Evolutionary conservation across 1,140 invertebrate species (phyloP).

Genomic region (Lerema accius): DNA sequence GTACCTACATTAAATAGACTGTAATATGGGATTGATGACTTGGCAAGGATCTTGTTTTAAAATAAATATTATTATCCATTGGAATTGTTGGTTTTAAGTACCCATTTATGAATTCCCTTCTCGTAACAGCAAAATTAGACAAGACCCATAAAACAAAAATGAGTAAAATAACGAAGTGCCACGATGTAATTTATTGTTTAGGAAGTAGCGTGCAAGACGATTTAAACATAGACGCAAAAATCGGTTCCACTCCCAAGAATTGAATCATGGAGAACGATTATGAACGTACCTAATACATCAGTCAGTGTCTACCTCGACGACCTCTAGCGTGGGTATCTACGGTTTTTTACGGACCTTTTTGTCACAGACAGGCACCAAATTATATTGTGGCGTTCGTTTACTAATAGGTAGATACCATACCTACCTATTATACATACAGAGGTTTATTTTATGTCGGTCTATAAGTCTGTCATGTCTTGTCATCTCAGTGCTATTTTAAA

Average conservation of each 20-base stretch:
- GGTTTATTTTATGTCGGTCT: too few relatives aligned
- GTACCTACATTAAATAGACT: neutral
- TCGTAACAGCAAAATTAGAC: too few relatives aligned
- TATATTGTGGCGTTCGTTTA: neutral
- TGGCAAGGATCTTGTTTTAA: too few relatives aligned
- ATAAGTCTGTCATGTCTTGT: too few relatives aligned
- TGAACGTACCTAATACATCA: slow-evolving; percentile 6
- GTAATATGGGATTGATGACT: neutral
- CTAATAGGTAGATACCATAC: too few relatives aligned
- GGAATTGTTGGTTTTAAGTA: too few relatives aligned
- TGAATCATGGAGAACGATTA: neutral
- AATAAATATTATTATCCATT: neutral
- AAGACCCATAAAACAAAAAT: too few relatives aligned
- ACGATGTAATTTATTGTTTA: too few relatives aligned
- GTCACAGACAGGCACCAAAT: slow-evolving; percentile 1
- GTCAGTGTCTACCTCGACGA: neutral
- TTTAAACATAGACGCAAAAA: neutral
- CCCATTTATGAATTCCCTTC: too few relatives aligned
- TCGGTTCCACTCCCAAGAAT: neutral
- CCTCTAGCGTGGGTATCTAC: neutral
- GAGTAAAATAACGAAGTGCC: too few relatives aligned
- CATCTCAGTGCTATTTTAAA: too few relatives aligned
- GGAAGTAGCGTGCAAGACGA: neutral
- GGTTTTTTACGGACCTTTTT: slow-evolving; percentile 19
- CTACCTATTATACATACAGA: too few relatives aligned